Base-by-base conservation (phyloP, 2,113 vertebrate genomes). In the Bolborhynchus lineola region DNA sequence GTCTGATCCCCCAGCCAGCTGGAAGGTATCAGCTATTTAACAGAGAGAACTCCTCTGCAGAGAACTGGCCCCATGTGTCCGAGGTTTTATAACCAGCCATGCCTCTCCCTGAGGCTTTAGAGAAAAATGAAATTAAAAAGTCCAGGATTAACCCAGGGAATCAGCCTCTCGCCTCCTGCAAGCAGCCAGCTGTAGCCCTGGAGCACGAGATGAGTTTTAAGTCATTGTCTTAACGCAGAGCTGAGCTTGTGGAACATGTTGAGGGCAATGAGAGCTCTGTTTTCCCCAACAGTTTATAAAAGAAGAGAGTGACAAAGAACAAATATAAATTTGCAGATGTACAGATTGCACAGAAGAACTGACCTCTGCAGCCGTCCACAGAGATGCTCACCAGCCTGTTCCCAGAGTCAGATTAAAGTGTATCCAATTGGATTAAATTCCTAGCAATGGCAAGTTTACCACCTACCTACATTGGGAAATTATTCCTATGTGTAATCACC, bases 351-450 rank as follows among this genome's bases (percentile, higher is more conserved):
- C 10, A 72, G 41, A 88, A 91, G 41, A 92, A 91, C 85, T 42
- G 3, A 80, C 59, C 74, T 89, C 53, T 0, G 0, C 52, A 26
- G 25, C 63, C 78, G 68, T 92, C 57, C 82, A 79, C 39, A 70
- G 57, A 95, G 78, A 90, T 59, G 41, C 35, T 64, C 78, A 85
- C 41, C 84, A 86, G 42, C 29, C 86, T 94, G 24, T 69, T 91
- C 82, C 37, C 75, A 94, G 70, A 65, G 78, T 82, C 67, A 92
- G 84, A 95, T 64, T 94, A 85, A 94, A 94, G 84, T 59, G 55
- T 91, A 86, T 85, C 90, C 84, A 94, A 93, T 77, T 86, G 89
- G 89, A 95, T 95, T 95, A 96, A 96, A 95, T 65, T 79, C 89
- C 84, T 79, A 96, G 86, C 89, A 96, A 92, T 76, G 69, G 65